Evolutionary conservation across 35 echinoderm and acorn worm species (phyloP).

Genomic region (Ptychodera flava): DNA sequence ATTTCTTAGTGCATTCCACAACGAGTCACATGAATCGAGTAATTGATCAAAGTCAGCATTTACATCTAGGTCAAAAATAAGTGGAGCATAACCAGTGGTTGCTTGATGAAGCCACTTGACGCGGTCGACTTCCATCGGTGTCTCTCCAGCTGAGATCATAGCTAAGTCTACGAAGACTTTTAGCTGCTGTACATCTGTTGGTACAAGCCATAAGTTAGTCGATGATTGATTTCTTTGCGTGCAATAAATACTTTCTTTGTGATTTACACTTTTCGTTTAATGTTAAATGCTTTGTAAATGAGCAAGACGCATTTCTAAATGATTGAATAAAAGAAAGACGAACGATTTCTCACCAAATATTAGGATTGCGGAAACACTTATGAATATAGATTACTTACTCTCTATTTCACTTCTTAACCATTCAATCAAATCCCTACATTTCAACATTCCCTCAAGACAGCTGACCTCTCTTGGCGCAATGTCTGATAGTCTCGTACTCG

Average conservation of each 20-base stretch:
- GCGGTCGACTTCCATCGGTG: conserved; percentile 14
- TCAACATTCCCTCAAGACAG: neutral
- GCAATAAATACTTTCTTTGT: no score
- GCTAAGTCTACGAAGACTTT: conserved; percentile 34
- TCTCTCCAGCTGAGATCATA: conserved; percentile 24
- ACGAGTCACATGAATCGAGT: neutral
- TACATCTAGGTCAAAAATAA: conserved; percentile 20
- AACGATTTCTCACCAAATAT: no score
- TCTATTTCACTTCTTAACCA: neutral
- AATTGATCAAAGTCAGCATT: neutral
- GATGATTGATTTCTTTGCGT: no score
- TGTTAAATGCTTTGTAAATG: no score
- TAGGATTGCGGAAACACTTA: no score
- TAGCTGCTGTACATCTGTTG: conserved; percentile 22
- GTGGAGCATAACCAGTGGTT: conserved; percentile 14
- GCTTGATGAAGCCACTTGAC: conserved; percentile 19
- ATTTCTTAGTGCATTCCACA: conserved; percentile 25
- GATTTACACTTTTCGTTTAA: no score
- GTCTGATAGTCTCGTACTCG: neutral
- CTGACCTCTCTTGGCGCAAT: neutral
- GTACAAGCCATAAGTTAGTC: no score
- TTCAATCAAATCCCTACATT: neutral
- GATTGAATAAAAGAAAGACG: no score
- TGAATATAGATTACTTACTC: no score
- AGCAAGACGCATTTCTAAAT: no score